Conservation (phyloP, 1,140 invertebrate genomes). For the Philotrypesis tridentata region DNA sequence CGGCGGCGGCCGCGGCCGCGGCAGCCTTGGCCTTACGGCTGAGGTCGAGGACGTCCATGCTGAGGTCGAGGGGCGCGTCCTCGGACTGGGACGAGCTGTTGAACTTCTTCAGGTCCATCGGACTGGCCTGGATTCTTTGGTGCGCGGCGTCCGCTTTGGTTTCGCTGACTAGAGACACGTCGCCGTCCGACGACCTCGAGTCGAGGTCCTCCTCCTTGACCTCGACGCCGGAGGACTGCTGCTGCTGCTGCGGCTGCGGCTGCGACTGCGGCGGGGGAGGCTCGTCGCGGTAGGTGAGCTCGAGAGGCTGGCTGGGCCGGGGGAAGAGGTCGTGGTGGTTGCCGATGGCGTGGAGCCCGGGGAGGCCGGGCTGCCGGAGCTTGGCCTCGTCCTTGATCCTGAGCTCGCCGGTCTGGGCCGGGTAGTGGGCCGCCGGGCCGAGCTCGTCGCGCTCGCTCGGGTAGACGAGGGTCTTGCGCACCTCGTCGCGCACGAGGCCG, state of each 20-base stretch:
- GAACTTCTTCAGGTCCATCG: slow-evolving; percentile 62
- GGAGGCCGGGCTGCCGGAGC: not conserved
- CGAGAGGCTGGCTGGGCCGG: slow-evolving; percentile 39
- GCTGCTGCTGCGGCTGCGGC: not conserved
- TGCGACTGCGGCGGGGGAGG: slow-evolving; percentile 44
- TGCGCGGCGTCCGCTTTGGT: slow-evolving; percentile 62
- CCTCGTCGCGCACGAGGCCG: slow-evolving; percentile 66
- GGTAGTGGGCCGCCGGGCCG: not conserved
- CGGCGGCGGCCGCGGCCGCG: slow-evolving; percentile 46
- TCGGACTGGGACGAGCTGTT: slow-evolving; percentile 50
- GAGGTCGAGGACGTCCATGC: slow-evolving; percentile 89
- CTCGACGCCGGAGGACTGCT: slow-evolving; percentile 48
- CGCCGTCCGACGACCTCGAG: slow-evolving; percentile 63
- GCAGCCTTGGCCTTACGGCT: slow-evolving; percentile 82
- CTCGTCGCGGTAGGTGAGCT: slow-evolving; percentile 48
- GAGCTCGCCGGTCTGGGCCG: slow-evolving; percentile 34
- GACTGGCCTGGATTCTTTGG: slow-evolving; percentile 71
- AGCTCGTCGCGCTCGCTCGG: slow-evolving; percentile 53
- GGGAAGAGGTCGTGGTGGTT: slow-evolving; percentile 34
- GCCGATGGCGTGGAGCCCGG: not conserved
- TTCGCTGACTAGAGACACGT: slow-evolving; percentile 71
- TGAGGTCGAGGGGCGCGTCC: slow-evolving; percentile 83
- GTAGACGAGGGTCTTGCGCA: slow-evolving; percentile 64
- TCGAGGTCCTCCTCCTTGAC: slow-evolving; percentile 62
- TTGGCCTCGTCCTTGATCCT: slow-evolving; percentile 43